Conservation (phyloP, 2,888 invertebrate genomes). For the Cheilosia impressa region DNA sequence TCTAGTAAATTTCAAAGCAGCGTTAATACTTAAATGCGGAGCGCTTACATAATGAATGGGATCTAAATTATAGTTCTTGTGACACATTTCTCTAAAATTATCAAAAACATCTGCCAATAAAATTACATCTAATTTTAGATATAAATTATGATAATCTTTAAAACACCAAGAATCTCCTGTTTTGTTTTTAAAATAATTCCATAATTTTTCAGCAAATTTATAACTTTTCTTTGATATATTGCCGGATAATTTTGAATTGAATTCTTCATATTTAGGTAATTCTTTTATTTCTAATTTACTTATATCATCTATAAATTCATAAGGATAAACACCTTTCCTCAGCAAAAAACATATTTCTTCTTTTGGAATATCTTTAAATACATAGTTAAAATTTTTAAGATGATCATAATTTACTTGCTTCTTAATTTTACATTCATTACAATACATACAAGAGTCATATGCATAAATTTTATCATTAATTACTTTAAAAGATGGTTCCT, state of each 20-base stretch:
- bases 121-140: no score
- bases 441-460: constrained; percentile 5
- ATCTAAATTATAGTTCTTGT: no score
- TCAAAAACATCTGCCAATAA: no score
- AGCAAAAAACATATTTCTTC: constrained; percentile 20
- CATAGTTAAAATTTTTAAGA: constrained; percentile 10
- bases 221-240: constrained; percentile 25
- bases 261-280: constrained; percentile 13
- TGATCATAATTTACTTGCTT: no score
- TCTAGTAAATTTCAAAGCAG: no score
- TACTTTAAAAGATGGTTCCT: constrained; percentile 28
- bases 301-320: constrained; percentile 22
- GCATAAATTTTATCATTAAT: constrained; percentile 16
- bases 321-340: neutral
- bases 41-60: no score
- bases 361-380: constrained; percentile 16
- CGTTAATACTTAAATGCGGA: no score
- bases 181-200: constrained; percentile 33
- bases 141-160: constrained; percentile 31
- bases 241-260: constrained; percentile 28
- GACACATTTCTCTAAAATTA: no score
- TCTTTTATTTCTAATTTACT: constrained; percentile 10
- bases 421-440: no score
- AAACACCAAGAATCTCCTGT: constrained; percentile 24
- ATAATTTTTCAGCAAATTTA: constrained; percentile 31